Evolutionary conservation across 2,888 invertebrate species (phyloP), one percentile per base, ranked within the genome.

Genomic region (Tuberolachnus salignus): DNA sequence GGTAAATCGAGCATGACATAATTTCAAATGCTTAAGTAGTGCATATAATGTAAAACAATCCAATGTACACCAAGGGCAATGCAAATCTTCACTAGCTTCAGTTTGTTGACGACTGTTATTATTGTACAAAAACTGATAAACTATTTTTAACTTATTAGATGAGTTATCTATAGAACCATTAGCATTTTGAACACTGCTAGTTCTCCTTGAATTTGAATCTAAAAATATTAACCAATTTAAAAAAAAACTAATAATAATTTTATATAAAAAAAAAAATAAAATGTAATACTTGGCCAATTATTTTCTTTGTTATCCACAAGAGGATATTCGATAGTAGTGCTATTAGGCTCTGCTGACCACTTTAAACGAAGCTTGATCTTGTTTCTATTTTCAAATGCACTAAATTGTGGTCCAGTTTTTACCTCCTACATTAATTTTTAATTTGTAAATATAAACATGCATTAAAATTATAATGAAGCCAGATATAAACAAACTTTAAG

Each of bases 71-170:
- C 97, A 98, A 0, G 98, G 97, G 85, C 98, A 98, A 84, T 93
- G 92, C 71, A 96, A 88, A 87, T 97, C 95, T 84, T 94, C 94
- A 82, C 95, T 92, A 13, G 95, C 94, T 86, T 97, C 97, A 0
- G 97, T 97, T 87, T 97, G 97, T 85, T 97, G 97, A 64, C 96
- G 89, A 61, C 94, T 94, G 85, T 95, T 96, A 86, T 95, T 96
- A 86, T 95, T 96, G 85, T 96, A 97, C 83, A 96, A 89, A 87
- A 98, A 98, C 87, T 97, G 97, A 87, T 97, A 98, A 82, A 95
- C 93, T 82, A 97, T 94, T 86, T 94, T 92, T 82, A 92, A 89
- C 34, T 90, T 89, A 82, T 88, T 87, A 46, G 78, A 69, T 42
- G 78, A 69, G 42, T 49, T 61, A 34, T 78, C 78, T 19, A 78